A percentile compares a stretch with the other conserved stretches of the same genome.
Evolutionary conservation across 2,113 vertebrate species (phyloP).

Genomic region (Mastomys coucha): DNA sequence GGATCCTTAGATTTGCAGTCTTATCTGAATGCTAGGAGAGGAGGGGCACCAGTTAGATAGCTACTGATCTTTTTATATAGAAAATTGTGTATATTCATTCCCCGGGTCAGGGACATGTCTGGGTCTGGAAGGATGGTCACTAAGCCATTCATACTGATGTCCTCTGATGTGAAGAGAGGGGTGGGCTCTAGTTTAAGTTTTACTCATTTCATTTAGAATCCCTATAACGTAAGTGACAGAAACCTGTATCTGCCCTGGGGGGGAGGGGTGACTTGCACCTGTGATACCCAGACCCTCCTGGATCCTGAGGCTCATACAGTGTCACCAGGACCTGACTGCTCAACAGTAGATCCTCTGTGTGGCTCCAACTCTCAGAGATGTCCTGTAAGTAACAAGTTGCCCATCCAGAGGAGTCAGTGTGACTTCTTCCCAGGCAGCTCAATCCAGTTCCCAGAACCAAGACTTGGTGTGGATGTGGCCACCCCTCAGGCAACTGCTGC

Average conservation of each 20-base stretch:
- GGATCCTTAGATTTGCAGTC: not conserved
- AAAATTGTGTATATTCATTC: not conserved
- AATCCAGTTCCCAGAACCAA: not conserved
- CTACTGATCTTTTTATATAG: not conserved
- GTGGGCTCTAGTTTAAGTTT: conserved; percentile 19
- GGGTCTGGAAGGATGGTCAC: not conserved
- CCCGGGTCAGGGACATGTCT: not conserved
- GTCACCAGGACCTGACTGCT: not conserved
- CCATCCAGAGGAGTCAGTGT: not conserved
- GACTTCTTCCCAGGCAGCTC: not conserved
- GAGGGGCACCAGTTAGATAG: not conserved
- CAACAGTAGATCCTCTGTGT: not conserved
- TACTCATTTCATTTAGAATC: not conserved
- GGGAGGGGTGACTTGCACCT: not conserved
- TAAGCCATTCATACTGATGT: not conserved
- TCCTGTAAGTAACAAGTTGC: not conserved
- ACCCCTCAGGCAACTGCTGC: rapidly evolving
- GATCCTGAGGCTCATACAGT: not conserved
- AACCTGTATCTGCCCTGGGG: not conserved
- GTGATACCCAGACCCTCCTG: conserved; percentile 3
- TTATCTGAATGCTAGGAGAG: not conserved
- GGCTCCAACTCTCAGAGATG: not conserved
- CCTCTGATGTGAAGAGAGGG: not conserved
- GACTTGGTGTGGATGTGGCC: not conserved
- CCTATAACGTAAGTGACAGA: not conserved